Evolutionary conservation across 2,888 invertebrate genomes (phyloP), one percentile per base, ranked within the genome.

Genomic region (Calameuta pallipes): DNA sequence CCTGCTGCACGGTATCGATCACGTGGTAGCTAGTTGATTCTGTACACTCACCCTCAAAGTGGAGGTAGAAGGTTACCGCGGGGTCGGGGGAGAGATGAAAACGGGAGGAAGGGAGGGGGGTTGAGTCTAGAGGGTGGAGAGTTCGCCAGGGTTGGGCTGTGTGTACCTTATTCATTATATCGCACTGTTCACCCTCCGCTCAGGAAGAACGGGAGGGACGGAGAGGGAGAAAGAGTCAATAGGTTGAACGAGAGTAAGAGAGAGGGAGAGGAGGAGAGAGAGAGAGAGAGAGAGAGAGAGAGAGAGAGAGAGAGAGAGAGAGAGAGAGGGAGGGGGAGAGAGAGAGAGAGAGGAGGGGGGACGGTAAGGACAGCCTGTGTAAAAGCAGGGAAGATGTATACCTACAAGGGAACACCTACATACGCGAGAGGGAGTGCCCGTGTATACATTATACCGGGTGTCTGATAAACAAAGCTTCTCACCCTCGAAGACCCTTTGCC

Each of bases 1-100:
- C 75, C 37, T 34, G 75, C 73, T 76, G 78, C 75, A 73, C 73
- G 74, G 77, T 82, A 84, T 83, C 81, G 83, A 84, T 83, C 81
- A 84, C 80, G 77, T 77, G 82, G 81, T 73, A 68, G 76, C 75
- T 76, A 78, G 78, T 78, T 78, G 78, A 78, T 78, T 78, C 78
- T 75, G 78, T 73, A 37, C 37, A 36, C 37, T 30, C 74, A 30
- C 31, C 71, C 71, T 33, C 71, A 71, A 71, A 15, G 70, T 15
- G 31, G 70, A 2, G 33, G 71, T 31, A 2, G 71, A 71, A n/a
- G 71, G 33, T 71, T 34, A 34, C 33, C 71, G 31, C 71, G 71
- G 71, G 23, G 71, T 33, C 15, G 56, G 6, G 23, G 56, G 23
- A 15, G 23, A 23, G 56, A 56, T 56, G 56, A 56, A 56, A 23